These are phyloP conservation scores for Aurelia aurita complex sp. Pacific DNA, from an alignment of 30 jellyfish, hydroid and myxozoan genomes.

Conservation along the genomic window DNA sequence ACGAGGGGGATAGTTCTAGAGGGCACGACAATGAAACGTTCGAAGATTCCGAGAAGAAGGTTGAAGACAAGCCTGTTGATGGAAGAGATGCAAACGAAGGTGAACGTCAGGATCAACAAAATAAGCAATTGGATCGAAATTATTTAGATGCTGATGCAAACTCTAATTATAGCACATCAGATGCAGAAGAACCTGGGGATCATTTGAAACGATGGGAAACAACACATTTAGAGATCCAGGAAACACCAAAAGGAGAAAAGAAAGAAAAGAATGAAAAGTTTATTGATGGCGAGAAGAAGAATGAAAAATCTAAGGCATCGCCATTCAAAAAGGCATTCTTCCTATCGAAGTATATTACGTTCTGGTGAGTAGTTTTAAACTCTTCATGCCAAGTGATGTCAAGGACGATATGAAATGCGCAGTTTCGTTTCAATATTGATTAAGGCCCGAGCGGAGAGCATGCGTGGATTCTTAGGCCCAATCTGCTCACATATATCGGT, in stretches of 20 bases:
- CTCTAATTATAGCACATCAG: background rate
- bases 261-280: background rate
- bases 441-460: background rate
- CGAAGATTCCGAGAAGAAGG: too few species aligned
- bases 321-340: constrained; percentile 70
- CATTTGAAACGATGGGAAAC: constrained; percentile 32
- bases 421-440: too few species aligned
- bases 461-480: background rate
- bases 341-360: constrained; percentile 62
- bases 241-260: background rate
- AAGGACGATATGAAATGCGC: background rate
- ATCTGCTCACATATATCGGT: too few species aligned
- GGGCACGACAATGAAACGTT: too few species aligned
- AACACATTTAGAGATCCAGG: background rate
- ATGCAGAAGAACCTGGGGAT: constrained; percentile 8
- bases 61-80: too few species aligned
- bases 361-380: constrained; percentile 48
- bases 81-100: too few species aligned
- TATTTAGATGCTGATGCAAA: background rate
- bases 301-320: constrained; percentile 38
- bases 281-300: background rate
- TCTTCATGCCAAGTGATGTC: background rate
- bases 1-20: too few species aligned
- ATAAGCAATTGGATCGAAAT: too few species aligned
- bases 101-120: too few species aligned